These are phyloP conservation scores for Pycnomerus fuliginosus DNA, from an alignment of 2,888 invertebrate species.

Conservation along the genomic window DNA sequence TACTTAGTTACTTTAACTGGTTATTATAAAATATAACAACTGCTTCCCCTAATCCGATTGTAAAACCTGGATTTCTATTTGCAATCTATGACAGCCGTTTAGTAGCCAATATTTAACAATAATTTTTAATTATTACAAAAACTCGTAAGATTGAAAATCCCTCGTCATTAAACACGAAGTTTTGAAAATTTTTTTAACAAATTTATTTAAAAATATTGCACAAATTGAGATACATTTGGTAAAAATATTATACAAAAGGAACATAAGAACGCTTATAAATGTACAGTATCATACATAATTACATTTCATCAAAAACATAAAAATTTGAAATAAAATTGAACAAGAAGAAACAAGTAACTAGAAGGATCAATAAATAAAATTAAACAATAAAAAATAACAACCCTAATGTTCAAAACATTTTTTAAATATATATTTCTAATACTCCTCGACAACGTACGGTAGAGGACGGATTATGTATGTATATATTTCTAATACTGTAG, in stretches of 20 bases:
- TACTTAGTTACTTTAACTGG: too few relatives aligned
- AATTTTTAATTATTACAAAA: neutral
- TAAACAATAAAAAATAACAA: constrained; percentile 32
- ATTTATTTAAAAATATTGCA: constrained; percentile 36
- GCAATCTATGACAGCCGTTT: too few relatives aligned
- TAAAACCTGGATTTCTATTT: too few relatives aligned
- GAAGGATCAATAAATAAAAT: constrained; percentile 32
- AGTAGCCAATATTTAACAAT: neutral
- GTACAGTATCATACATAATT: constrained; percentile 23
- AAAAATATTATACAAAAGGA: constrained; percentile 40
- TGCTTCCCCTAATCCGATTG: too few relatives aligned
- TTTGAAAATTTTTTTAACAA: constrained; percentile 7
- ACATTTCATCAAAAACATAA: constrained; percentile 24
- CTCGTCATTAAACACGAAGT: too few relatives aligned
- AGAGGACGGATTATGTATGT: too few relatives aligned
- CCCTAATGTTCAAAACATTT: constrained; percentile 11
- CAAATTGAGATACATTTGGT: constrained; percentile 38
- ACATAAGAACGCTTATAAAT: constrained; percentile 28
- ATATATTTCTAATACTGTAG: too few relatives aligned
- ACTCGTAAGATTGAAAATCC: neutral
- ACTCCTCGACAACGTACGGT: too few relatives aligned
- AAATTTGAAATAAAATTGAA: constrained; percentile 28
- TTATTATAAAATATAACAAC: too few relatives aligned
- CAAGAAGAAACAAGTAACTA: constrained; percentile 20
- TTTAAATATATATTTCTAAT: too few relatives aligned